phyloP scores from a whole-genome alignment of 2,888 invertebrate species.

The Epistrophe grossulariae region DNA sequence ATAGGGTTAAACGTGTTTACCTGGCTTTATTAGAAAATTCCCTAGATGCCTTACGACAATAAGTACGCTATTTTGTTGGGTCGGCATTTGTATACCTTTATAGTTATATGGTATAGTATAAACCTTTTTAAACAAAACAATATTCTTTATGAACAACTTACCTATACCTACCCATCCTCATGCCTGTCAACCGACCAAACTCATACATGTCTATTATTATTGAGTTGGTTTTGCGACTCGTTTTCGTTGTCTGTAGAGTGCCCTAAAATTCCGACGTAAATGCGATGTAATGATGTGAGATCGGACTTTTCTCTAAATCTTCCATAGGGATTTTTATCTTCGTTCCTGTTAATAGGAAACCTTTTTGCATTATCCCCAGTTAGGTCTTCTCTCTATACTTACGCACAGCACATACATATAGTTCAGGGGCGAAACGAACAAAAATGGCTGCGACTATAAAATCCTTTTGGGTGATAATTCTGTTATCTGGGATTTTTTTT shows the following conservation, averaged over 20 bases:
- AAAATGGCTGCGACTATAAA: conserved; percentile 66
- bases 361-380: conserved; percentile 65
- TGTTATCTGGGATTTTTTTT: conserved; percentile 71
- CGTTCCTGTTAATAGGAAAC: conserved; percentile 71
- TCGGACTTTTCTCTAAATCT: conserved; percentile 69
- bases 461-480: conserved; percentile 72
- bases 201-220: conserved; percentile 23
- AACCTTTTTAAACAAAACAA: conserved; percentile 55
- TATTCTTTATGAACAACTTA: conserved; percentile 45
- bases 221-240: conserved; percentile 32
- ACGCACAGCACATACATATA: conserved; percentile 25
- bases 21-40: conserved; percentile 52
- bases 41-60: conserved; percentile 47
- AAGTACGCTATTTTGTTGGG: conserved; percentile 50
- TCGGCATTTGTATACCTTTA: conserved; percentile 22
- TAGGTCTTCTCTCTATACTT: conserved; percentile 30
- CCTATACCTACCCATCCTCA: not conserved
- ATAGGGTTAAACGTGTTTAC: conserved; percentile 32
- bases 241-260: conserved; percentile 38
- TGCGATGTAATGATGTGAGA: conserved; percentile 74
- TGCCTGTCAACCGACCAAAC: not conserved
- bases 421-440: conserved; percentile 59
- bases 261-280: conserved; percentile 67
- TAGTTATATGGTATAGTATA: not conserved
- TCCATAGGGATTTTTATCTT: conserved; percentile 69